phyloP scores from a whole-genome alignment of 92 coral and sea anemone genomes.

The Plumapathes pennacea region DNA sequence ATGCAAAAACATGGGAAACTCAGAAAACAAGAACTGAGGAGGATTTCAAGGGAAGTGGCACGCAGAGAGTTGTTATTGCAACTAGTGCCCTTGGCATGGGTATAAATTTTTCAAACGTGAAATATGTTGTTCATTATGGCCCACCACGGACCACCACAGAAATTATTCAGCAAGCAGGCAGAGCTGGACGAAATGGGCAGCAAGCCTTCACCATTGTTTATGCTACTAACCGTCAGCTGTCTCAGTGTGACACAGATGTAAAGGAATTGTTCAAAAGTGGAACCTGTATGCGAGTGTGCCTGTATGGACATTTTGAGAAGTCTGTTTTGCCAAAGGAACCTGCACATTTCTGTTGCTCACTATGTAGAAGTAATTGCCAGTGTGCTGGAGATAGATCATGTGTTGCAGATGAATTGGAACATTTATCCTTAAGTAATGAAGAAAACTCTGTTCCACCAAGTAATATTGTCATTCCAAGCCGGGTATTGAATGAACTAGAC shows the following conservation, averaged over 20 bases:
- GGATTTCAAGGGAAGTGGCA: slow-evolving; percentile 14
- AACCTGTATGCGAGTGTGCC: slow-evolving; percentile 6
- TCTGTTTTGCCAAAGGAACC: neutral
- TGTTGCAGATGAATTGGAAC: neutral
- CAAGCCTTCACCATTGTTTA: slow-evolving; percentile 23
- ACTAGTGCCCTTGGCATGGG: slow-evolving; percentile 40
- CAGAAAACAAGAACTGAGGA: slow-evolving; percentile 1
- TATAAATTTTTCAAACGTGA: slow-evolving; percentile 15
- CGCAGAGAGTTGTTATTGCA: slow-evolving; percentile 24
- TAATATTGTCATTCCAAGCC: too few species aligned
- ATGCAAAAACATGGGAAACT: slow-evolving; percentile 24
- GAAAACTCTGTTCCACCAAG: neutral
- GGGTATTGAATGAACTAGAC: too few species aligned
- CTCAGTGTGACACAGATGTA: slow-evolving; percentile 25
- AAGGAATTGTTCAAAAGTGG: slow-evolving; percentile 16
- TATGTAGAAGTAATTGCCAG: slow-evolving; percentile 13
- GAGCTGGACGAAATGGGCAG: slow-evolving; percentile 35
- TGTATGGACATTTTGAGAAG: slow-evolving; percentile 14
- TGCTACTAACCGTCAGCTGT: slow-evolving; percentile 20
- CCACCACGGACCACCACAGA: slow-evolving; percentile 31
- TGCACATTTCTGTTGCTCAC: slow-evolving; percentile 20
- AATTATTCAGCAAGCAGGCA: slow-evolving; percentile 24
- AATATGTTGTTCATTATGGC: slow-evolving; percentile 21
- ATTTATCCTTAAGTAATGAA: neutral
- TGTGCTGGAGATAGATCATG: slow-evolving; percentile 22